phyloP scores from a whole-genome alignment of 2,797 vertebrate genomes.

The Acrocephalus scirpaceus region DNA sequence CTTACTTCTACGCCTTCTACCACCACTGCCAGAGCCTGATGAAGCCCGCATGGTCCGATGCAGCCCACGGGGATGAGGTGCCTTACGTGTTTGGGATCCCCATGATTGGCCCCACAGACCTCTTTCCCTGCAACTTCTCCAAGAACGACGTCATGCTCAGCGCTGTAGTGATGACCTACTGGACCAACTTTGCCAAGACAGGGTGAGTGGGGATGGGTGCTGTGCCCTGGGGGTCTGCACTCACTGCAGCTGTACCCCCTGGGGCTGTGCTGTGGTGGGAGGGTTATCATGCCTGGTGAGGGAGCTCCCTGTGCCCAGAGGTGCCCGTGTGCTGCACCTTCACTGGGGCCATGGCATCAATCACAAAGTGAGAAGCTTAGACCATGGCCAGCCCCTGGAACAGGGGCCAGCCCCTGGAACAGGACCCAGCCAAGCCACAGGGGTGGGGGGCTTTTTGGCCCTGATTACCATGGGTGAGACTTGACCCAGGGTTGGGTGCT shows the following conservation, averaged over 20 bases:
- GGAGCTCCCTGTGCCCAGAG: neutral
- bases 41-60: slow-evolving; percentile 98
- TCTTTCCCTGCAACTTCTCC: slow-evolving; percentile 99
- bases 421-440: fast-evolving
- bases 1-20: slow-evolving; percentile 99
- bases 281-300: neutral
- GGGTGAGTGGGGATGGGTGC: slow-evolving; percentile 84
- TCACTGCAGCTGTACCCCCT: neutral
- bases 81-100: slow-evolving; percentile 98
- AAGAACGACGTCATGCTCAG: slow-evolving; percentile 99
- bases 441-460: neutral
- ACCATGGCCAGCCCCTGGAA: neutral
- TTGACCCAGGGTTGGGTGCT: neutral
- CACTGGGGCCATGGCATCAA: neutral
- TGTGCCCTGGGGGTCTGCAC: neutral
- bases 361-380: neutral
- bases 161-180: slow-evolving; percentile 98
- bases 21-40: slow-evolving; percentile 99
- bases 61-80: slow-evolving; percentile 96
- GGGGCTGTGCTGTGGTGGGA: neutral
- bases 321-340: neutral
- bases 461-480: neutral
- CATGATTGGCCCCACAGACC: slow-evolving; percentile 97
- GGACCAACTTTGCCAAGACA: slow-evolving; percentile 99
- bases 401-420: neutral